Percentiles rank a stretch among this genome's conserved stretches.
These are phyloP conservation scores for Gouania willdenowi DNA, from an alignment of 2,797 vertebrate species.

Conservation along the genomic window DNA sequence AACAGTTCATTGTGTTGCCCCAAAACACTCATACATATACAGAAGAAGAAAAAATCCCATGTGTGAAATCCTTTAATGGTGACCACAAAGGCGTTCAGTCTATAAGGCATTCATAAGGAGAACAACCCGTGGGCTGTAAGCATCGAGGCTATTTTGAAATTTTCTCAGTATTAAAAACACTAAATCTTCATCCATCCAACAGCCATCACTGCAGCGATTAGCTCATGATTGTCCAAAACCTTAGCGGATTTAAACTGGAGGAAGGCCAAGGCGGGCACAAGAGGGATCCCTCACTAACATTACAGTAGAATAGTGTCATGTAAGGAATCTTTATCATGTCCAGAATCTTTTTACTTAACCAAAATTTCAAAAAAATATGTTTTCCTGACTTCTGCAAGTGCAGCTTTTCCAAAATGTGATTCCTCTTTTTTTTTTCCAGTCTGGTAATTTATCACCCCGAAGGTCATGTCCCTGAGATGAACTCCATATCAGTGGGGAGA, in stretches of 20 bases:
- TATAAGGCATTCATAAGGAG: conserved; percentile 18
- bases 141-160: conserved; percentile 45
- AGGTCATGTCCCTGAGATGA: conserved; percentile 53
- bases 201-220: conserved; percentile 51
- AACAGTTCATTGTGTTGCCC: conserved; percentile 33
- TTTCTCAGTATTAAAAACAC: conserved; percentile 47
- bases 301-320: too few relatives aligned
- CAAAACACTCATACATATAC: conserved; percentile 58
- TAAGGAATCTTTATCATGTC: too few relatives aligned
- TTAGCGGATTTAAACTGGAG: conserved; percentile 62
- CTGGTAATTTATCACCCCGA: conserved; percentile 37
- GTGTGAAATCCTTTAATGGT: conserved; percentile 22
- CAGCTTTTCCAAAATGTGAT: conserved; percentile 48
- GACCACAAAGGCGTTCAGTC: conserved; percentile 45
- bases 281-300: conserved; percentile 33
- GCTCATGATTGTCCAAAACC: conserved; percentile 35
- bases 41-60: too few relatives aligned
- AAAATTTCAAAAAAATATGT: too few relatives aligned
- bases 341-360: too few relatives aligned
- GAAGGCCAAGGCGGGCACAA: conserved; percentile 53
- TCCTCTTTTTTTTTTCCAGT: conserved; percentile 14
- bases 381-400: conserved; percentile 26
- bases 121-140: conserved; percentile 51
- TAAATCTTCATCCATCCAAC: conserved; percentile 49
- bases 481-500: conserved; percentile 20